These are phyloP conservation scores for Macrosoma leucophasiata DNA, from an alignment of 2,888 invertebrate species.

Conservation along the genomic window DNA sequence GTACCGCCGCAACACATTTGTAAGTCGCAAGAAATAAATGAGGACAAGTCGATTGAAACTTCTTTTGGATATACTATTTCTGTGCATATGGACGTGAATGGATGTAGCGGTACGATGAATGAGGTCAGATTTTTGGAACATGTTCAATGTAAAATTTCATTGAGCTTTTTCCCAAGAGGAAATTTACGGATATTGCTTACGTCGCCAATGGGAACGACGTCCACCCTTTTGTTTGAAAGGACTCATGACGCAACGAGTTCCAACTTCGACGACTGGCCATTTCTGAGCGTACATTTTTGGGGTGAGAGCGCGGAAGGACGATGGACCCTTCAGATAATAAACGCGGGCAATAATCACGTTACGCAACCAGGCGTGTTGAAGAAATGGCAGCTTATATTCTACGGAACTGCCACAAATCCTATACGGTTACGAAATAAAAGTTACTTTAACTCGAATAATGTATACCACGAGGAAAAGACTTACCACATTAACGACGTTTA, in stretches of 20 bases:
- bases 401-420: constrained; percentile 93
- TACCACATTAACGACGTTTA: constrained; percentile 80
- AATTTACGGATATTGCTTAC: constrained; percentile 92
- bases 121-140: constrained; percentile 96
- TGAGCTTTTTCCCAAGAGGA: constrained; percentile 94
- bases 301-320: constrained; percentile 93
- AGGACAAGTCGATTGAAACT: constrained; percentile 87
- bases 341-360: constrained; percentile 85
- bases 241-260: constrained; percentile 93
- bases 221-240: constrained; percentile 93
- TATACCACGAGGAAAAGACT: constrained; percentile 64
- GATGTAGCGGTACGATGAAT: constrained; percentile 90
- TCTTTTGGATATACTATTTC: constrained; percentile 85
- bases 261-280: constrained; percentile 99
- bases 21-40: constrained; percentile 90
- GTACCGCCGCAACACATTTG: constrained; percentile 98
- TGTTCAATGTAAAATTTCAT: constrained; percentile 95
- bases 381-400: constrained; percentile 97
- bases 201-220: constrained; percentile 95
- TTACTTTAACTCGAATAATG: constrained; percentile 67
- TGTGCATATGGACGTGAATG: constrained; percentile 92
- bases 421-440: constrained; percentile 80
- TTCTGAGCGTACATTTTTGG: constrained; percentile 99
- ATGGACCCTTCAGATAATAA: constrained; percentile 89
- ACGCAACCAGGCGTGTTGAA: constrained; percentile 91